These are phyloP conservation scores for Ianthella basta DNA, from an alignment of 37 sponge, comb jelly and placozoan genomes.

Conservation along the genomic window DNA sequence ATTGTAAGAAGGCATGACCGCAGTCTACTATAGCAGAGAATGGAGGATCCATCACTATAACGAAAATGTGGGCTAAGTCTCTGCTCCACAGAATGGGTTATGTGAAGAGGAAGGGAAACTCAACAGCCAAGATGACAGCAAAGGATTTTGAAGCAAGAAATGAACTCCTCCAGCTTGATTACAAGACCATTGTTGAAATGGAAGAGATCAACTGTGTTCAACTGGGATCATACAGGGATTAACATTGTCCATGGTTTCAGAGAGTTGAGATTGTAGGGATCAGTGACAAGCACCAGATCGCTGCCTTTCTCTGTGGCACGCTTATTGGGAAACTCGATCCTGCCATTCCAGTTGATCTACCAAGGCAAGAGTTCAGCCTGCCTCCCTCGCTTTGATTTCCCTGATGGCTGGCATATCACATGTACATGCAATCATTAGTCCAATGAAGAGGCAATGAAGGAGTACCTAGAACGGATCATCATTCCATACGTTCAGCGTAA, in stretches of 20 bases:
- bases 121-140: slow-evolving; percentile 11
- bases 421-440: slow-evolving; percentile 15
- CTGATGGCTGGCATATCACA: slow-evolving; percentile 16
- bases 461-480: slow-evolving; percentile 5
- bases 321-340: not conserved
- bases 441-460: not conserved
- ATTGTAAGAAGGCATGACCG: slow-evolving; percentile 27
- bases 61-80: slow-evolving; percentile 32
- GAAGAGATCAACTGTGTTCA: slow-evolving; percentile 19
- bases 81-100: slow-evolving; percentile 19
- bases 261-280: too few species aligned
- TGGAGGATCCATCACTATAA: slow-evolving; percentile 29
- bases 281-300: too few species aligned
- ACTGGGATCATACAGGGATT: not conserved
- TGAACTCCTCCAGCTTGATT: slow-evolving; percentile 10
- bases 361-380: slow-evolving; percentile 25
- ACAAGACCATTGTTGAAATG: slow-evolving; percentile 32
- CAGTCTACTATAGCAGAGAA: slow-evolving; percentile 29
- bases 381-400: slow-evolving; percentile 11
- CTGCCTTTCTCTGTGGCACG: too few species aligned
- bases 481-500: slow-evolving; percentile 3
- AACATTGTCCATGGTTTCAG: too few species aligned
- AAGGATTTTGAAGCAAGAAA: slow-evolving; percentile 23
- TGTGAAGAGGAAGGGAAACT: slow-evolving; percentile 27
- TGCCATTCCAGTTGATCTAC: slow-evolving; percentile 26